These are phyloP conservation scores for Micronycteris hirsuta DNA, from an alignment of 2,113 vertebrate genomes.

Conservation along the genomic window DNA sequence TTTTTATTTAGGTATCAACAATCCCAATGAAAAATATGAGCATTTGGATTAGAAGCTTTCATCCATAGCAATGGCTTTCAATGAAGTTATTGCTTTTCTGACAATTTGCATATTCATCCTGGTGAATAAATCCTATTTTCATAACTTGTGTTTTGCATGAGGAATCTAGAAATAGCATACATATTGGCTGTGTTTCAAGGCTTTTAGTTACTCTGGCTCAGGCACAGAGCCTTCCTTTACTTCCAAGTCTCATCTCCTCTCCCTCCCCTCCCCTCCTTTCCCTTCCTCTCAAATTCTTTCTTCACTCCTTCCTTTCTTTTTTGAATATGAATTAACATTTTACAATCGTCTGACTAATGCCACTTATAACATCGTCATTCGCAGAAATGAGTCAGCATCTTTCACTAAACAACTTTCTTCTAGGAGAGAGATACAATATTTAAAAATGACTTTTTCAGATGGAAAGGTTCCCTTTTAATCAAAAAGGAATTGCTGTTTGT, in stretches of 20 bases:
- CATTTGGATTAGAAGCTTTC: conserved; percentile 24
- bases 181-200: background rate
- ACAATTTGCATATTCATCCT: conserved; percentile 8
- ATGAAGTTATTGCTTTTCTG: conserved; percentile 4
- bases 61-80: conserved; percentile 39
- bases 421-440: background rate
- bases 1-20: conserved; percentile 39
- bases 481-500: background rate
- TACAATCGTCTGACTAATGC: background rate
- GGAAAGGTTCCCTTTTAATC: background rate
- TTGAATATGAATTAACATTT: background rate
- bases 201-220: background rate
- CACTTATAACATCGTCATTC: background rate
- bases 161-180: background rate
- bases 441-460: background rate
- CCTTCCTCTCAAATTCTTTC: background rate
- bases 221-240: background rate
- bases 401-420: background rate
- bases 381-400: background rate
- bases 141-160: conserved; percentile 39
- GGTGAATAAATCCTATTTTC: conserved; percentile 43
- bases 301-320: background rate
- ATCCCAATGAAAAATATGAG: conserved; percentile 31
- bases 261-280: background rate
- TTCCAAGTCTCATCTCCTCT: background rate